These are phyloP conservation scores for Germaria angustata DNA, from an alignment of 2,888 invertebrate genomes.

Conservation along the genomic window DNA sequence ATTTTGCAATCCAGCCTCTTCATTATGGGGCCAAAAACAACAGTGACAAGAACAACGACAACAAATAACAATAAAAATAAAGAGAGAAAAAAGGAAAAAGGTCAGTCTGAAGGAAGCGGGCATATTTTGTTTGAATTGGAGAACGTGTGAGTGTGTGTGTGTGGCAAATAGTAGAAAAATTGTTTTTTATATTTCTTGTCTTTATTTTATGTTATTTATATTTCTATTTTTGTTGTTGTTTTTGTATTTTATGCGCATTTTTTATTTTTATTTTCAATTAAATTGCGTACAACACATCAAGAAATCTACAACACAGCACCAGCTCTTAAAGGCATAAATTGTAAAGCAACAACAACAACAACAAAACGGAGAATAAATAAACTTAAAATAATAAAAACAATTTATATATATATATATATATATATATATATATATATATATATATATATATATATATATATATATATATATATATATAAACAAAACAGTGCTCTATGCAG, in stretches of 20 bases:
- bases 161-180: constrained; percentile 35
- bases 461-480: too few species aligned
- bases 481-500: constrained; percentile 28
- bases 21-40: constrained; percentile 36
- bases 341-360: constrained; percentile 1
- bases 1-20: constrained; percentile 39
- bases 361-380: background rate
- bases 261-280: constrained; percentile 67
- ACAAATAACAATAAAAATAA: constrained; percentile 52
- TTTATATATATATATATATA: too few species aligned
- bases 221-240: constrained; percentile 14
- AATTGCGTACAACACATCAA: constrained; percentile 55
- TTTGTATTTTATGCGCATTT: constrained; percentile 56
- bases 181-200: constrained; percentile 23
- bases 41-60: constrained; percentile 44
- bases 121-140: background rate
- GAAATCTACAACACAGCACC: constrained; percentile 2
- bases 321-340: constrained; percentile 41
- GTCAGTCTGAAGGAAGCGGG: constrained; percentile 35
- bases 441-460: too few species aligned
- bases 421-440: too few species aligned
- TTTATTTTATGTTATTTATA: constrained; percentile 20
- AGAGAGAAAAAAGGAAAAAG: constrained; percentile 41
- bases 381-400: background rate
- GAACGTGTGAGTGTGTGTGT: background rate